Conservation (phyloP, 2,113 vertebrate genomes). For the Azemiops feae region DNA sequence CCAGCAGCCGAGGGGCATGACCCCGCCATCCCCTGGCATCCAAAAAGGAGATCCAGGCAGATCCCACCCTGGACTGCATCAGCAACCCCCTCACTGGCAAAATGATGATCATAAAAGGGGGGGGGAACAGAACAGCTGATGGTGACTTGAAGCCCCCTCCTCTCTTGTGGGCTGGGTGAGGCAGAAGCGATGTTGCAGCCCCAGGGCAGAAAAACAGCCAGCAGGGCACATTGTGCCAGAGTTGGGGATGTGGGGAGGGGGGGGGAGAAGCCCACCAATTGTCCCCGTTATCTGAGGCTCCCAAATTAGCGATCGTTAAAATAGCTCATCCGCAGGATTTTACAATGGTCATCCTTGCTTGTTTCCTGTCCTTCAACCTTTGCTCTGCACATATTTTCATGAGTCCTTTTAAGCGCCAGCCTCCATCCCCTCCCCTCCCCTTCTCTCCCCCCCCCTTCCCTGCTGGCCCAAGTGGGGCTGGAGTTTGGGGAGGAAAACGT, state of each 20-base stretch:
- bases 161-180: not conserved
- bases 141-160: not conserved
- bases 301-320: not conserved
- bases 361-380: not conserved
- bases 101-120: not conserved
- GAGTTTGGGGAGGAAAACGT: not conserved
- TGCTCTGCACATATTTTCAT: not conserved
- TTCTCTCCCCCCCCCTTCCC: not conserved
- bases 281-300: not conserved
- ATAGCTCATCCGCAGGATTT: not conserved
- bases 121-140: not conserved
- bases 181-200: not conserved
- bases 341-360: not conserved
- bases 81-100: not conserved
- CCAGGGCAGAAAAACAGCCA: not conserved
- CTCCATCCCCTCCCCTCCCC: not conserved
- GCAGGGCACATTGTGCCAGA: not conserved
- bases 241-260: not conserved
- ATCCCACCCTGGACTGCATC: not conserved
- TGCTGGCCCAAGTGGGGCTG: not conserved
- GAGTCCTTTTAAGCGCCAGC: not conserved
- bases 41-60: not conserved
- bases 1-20: not conserved
- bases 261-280: not conserved
- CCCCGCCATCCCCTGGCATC: too few relatives aligned